These are phyloP conservation scores for Lochmaea capreae DNA, from an alignment of 2,888 invertebrate species.

Conservation along the genomic window DNA sequence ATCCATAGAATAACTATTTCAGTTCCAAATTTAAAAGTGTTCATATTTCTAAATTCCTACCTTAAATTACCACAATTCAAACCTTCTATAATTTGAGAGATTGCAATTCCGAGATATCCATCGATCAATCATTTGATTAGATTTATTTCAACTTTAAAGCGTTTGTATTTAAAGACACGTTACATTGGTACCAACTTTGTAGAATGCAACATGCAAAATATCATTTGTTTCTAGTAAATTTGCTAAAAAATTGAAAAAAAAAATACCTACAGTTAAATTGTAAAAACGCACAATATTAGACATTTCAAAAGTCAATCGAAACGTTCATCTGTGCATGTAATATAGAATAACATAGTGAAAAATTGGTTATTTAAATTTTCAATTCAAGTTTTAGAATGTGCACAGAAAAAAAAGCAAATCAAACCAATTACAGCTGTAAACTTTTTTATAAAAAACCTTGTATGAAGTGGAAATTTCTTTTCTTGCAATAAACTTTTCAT, in stretches of 20 bases:
- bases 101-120: not conserved
- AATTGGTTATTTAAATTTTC: not conserved
- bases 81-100: not conserved
- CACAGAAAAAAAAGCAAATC: too few species aligned
- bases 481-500: too few species aligned
- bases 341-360: not conserved
- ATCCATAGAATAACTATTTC: not conserved
- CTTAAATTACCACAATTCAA: not conserved
- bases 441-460: not conserved
- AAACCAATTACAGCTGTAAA: too few species aligned
- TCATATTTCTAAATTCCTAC: not conserved
- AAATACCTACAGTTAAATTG: not conserved
- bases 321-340: not conserved
- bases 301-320: not conserved
- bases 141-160: not conserved
- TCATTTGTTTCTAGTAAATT: not conserved
- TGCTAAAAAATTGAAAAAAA: not conserved
- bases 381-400: not conserved
- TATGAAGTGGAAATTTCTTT: not conserved
- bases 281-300: not conserved
- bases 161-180: not conserved
- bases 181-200: not conserved
- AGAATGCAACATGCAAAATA: not conserved
- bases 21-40: not conserved
- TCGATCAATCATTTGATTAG: not conserved